phyloP scores from a whole-genome alignment of 2,113 vertebrate genomes.

The Hippopotamus amphibius region DNA sequence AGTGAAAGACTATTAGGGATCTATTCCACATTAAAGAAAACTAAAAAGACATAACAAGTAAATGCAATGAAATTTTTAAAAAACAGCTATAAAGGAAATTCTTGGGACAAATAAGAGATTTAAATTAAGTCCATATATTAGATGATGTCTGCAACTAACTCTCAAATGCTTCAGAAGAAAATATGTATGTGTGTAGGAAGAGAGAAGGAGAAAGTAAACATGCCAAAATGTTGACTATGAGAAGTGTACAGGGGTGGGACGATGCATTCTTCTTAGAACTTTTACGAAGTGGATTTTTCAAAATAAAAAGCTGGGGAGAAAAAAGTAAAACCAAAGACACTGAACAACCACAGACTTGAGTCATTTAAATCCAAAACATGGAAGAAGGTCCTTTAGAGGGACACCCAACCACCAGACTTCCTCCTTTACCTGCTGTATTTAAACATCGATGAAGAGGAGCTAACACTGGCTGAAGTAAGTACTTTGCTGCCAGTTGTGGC shows the following conservation, averaged over 20 bases:
- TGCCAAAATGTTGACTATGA: neutral
- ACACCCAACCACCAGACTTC: neutral
- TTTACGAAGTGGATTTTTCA: neutral
- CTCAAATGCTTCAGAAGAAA: constrained; percentile 34
- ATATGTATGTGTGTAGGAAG: neutral
- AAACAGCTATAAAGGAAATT: constrained; percentile 22
- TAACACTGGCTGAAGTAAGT: constrained; percentile 91
- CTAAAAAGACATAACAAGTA: neutral
- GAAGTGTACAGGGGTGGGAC: neutral
- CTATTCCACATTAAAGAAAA: neutral
- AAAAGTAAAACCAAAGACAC: neutral
- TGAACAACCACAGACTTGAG: neutral
- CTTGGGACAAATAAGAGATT: neutral
- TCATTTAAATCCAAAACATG: neutral
- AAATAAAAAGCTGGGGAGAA: neutral
- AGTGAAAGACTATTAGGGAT: neutral
- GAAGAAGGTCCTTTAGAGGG: neutral
- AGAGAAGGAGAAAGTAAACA: neutral
- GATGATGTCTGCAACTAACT: constrained; percentile 18
- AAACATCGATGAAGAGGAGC: constrained; percentile 88
- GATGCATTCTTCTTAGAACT: neutral
- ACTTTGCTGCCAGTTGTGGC: constrained; percentile 87
- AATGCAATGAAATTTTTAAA: neutral
- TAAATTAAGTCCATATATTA: neutral
- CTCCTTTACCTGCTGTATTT: constrained; percentile 82